phyloP scores from a whole-genome alignment of 2,113 vertebrate genomes.

The Neogobius melanostomus region DNA sequence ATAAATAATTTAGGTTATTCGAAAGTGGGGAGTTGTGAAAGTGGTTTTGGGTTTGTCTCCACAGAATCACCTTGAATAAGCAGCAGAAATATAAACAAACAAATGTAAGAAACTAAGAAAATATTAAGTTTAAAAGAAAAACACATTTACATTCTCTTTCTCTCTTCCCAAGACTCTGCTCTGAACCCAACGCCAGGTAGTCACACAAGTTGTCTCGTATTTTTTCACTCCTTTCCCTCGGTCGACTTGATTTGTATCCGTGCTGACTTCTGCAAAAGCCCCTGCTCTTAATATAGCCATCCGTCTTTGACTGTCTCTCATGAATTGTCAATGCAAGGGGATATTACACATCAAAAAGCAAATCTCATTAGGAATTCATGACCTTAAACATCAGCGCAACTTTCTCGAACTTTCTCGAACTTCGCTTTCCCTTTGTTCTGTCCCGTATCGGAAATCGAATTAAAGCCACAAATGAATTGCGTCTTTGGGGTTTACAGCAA shows the following conservation, averaged over 20 bases:
- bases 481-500: conserved; percentile 67
- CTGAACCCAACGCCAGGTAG: conserved; percentile 26
- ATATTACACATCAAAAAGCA: conserved; percentile 9
- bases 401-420: conserved; percentile 53
- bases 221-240: background rate
- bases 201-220: background rate
- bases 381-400: conserved; percentile 23
- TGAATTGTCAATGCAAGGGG: conserved; percentile 4
- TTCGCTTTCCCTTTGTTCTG: conserved; percentile 24
- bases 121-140: no score
- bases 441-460: conserved; percentile 56
- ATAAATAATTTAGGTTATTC: no score
- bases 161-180: background rate
- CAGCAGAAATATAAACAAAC: no score
- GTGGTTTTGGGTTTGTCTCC: no score
- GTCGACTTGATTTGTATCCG: background rate
- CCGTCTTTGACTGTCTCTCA: background rate
- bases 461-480: conserved; percentile 62
- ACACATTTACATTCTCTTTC: conserved; percentile 8
- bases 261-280: conserved; percentile 9
- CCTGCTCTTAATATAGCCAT: conserved; percentile 8
- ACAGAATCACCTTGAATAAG: no score
- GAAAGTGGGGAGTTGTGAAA: no score
- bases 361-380: conserved; percentile 32
- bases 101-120: no score